Conservation (phyloP, 2,797 vertebrate species). For the Myripristis murdjan region DNA sequence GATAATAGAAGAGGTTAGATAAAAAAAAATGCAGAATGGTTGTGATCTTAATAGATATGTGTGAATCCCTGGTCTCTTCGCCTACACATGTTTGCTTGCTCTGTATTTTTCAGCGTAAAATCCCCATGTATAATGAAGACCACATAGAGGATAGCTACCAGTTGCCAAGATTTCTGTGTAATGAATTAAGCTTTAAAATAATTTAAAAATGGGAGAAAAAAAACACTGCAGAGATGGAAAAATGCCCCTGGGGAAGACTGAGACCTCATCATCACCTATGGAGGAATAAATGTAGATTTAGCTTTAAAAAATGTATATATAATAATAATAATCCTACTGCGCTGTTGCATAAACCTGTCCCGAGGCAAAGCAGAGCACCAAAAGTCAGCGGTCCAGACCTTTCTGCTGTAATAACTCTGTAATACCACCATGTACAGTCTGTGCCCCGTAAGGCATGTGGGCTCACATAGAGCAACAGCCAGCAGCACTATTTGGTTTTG, state of each 20-base stretch:
- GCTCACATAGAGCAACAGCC: conserved; percentile 50
- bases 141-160: conserved; percentile 88
- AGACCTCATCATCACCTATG: conserved; percentile 72
- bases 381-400: conserved; percentile 47
- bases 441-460: conserved; percentile 38
- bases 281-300: conserved; percentile 70
- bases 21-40: conserved; percentile 54
- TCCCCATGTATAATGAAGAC: conserved; percentile 89
- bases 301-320: conserved; percentile 44
- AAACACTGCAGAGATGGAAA: conserved; percentile 34
- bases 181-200: conserved; percentile 78
- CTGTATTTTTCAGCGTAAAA: conserved; percentile 84
- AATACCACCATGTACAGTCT: conserved; percentile 32
- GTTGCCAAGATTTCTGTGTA: conserved; percentile 86
- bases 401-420: conserved; percentile 52
- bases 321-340: conserved; percentile 52
- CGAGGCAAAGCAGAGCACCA: conserved; percentile 48
- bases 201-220: conserved; percentile 42
- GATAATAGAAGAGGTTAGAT: conserved; percentile 58
- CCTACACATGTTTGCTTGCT: conserved; percentile 59
- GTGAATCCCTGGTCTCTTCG: conserved; percentile 44
- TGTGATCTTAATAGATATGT: conserved; percentile 53
- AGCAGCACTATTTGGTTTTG: neutral
- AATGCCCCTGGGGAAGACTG: conserved; percentile 53
- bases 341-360: conserved; percentile 70